Evolutionary conservation across 2,888 invertebrate species (phyloP), one percentile per base, ranked within the genome.

Genomic region (Epinotia nisella): DNA sequence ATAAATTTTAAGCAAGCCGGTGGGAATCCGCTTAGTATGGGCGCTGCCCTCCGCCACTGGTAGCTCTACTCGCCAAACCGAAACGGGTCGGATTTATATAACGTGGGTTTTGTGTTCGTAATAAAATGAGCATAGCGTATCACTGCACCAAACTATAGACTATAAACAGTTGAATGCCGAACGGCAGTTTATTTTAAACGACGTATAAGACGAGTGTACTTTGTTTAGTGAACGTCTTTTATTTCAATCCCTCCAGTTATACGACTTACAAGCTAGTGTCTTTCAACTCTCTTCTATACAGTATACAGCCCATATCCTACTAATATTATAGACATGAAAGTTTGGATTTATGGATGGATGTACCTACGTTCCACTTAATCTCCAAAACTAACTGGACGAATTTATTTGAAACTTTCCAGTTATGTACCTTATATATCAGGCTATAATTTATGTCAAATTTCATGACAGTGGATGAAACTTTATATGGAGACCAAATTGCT

Each of bases 61-160:
- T 64, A n/a, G 24, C 24, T n/a, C n/a, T 60, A 7, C 60, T 49
- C 13, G 64, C 51, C 35, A 64, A 53, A 35, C 17, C 19, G 11
- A 64, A 64, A 35, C 35, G 2, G 64, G 51, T 35, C 49, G 62
- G 11, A 49, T 49, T 15, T 49, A 49, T 11, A 29, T 29, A 49
- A 61, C 45, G 45, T 15, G 21, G n/a, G n/a, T 21, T 39, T 60
- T 39, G 61, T 61, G 45, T 49, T n/a, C 1, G 49, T n/a, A 35
- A 60, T 41, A 60, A 19, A 60, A 39, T 59, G 4, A 39, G 19
- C 21, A 11, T 10, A 19, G 49, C 49, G 49, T 49, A 49, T 45
- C 49, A n/a, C 7, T 15, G n/a, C 49, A 49, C 49, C 7, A 49
- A 49, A 49, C 5, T 49, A 49, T n/a, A 3, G 4, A 45, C 45